A percentile compares a stretch with the other conserved stretches of the same genome.
These are phyloP conservation scores for Drosophila kanapiae DNA, from an alignment of 1,140 invertebrate genomes.

Conservation along the genomic window DNA sequence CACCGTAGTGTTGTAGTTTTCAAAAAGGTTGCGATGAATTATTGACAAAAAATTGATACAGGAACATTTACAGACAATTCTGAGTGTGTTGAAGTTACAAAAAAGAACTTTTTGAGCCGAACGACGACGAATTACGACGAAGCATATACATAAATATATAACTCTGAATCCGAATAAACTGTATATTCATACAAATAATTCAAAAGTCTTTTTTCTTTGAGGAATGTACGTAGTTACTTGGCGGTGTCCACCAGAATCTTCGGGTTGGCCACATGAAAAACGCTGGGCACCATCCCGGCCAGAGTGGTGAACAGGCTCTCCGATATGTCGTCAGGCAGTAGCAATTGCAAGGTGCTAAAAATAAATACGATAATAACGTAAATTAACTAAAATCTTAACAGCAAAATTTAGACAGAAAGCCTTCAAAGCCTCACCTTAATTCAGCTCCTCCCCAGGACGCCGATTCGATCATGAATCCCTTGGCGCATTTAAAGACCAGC, in stretches of 20 bases:
- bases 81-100: constrained; percentile 76
- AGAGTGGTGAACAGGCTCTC: constrained; percentile 94
- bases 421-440: constrained; percentile 85
- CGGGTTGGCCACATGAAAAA: constrained; percentile 96
- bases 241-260: constrained; percentile 86
- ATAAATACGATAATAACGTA: not conserved
- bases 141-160: constrained; percentile 64
- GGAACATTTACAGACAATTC: constrained; percentile 82
- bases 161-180: constrained; percentile 75
- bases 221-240: constrained; percentile 56
- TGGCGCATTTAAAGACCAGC: constrained; percentile 98
- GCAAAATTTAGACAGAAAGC: not conserved
- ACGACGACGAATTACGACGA: constrained; percentile 59
- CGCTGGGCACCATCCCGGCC: constrained; percentile 94
- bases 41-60: constrained; percentile 78
- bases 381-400: not conserved
- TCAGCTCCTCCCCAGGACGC: constrained; percentile 96
- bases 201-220: constrained; percentile 35
- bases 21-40: constrained; percentile 58
- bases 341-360: constrained; percentile 84
- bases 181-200: constrained; percentile 78
- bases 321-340: constrained; percentile 91
- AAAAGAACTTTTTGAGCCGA: constrained; percentile 57
- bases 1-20: constrained; percentile 76
- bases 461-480: constrained; percentile 99